Percentiles rank a stretch among this genome's conserved stretches.
Evolutionary conservation across 2,113 vertebrate species (phyloP).

Genomic region (Tetrax tetrax): DNA sequence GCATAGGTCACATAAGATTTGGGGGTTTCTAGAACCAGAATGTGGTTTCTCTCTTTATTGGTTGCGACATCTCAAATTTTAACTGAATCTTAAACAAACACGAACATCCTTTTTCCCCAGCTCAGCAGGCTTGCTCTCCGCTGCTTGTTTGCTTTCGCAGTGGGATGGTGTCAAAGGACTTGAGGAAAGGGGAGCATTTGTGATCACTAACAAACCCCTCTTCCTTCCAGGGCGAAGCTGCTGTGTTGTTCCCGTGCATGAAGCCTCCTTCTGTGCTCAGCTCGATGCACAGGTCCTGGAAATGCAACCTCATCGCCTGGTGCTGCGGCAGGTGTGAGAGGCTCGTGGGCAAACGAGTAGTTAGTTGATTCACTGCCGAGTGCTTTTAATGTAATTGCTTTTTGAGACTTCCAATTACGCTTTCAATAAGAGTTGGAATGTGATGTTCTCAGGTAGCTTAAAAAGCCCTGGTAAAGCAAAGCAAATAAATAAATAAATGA

Average conservation of each 20-base stretch:
- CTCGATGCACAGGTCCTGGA: not conserved
- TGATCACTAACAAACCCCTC: not conserved
- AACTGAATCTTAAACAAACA: conserved; percentile 11
- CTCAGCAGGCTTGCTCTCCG: not conserved
- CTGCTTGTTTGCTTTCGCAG: not conserved
- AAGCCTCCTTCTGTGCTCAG: not conserved
- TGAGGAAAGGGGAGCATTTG: not conserved
- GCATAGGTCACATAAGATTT: not conserved
- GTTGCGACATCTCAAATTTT: not conserved
- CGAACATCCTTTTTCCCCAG: not conserved
- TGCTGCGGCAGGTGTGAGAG: not conserved
- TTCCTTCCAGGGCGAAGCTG: not conserved
- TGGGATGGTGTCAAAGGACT: not conserved
- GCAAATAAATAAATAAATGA: not conserved
- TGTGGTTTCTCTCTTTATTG: not conserved
- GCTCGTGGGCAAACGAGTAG: not conserved
- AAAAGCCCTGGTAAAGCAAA: not conserved
- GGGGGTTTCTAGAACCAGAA: not conserved
- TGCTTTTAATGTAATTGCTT: conserved; percentile 10
- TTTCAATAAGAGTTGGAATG: not conserved
- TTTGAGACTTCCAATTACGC: not conserved
- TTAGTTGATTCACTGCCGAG: not conserved
- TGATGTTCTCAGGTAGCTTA: not conserved
- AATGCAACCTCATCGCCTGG: not conserved
- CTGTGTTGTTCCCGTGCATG: not conserved